Base-by-base conservation (phyloP, 2,888 invertebrate species). In the Caenorhabditis sp. region DNA sequence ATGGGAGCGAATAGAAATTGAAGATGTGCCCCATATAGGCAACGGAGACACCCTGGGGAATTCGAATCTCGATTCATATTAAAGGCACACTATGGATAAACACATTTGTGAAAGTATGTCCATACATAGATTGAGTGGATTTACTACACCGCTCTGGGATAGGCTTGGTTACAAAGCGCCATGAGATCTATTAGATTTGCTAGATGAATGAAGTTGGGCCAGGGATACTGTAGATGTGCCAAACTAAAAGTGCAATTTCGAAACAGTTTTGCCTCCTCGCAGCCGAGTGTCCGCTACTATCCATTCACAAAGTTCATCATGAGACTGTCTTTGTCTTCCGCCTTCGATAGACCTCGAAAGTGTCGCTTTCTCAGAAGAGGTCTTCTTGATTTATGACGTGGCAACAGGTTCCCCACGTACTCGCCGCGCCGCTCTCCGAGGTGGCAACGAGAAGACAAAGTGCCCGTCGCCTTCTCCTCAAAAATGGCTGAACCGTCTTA, bases 111-210 rank as follows among this genome's bases (percentile, higher is more conserved):
- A 45, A 48, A 32, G 35, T 27, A 37, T 32, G 46, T 2, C 24
- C 53, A 46, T 59, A 59, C 59, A 59, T 46, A 56, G 65, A 65
- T 65, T 65, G 65, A 65, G 65, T 65, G 56, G 66, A 66, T 66
- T 66, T 66, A 56, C 55, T 65, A 65, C 65, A 35, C 48, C 39
- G 48, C 22, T 37, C 26, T 46, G 26, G 39, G 46, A 46, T 39
- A 20, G 17, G 32, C 9, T 30, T 32, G 59, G 59, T 48, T 48
- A 53, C 53, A 53, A 50, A 56, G 27, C 41, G n/a, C n/a, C 9
- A 20, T 37, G 20, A 41, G 22, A 24, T n/a, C n/a, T n/a, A n/a
- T n/a, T n/a, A n/a, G n/a, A n/a, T n/a, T n/a, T n/a, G n/a, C n/a
- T n/a, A n/a, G n/a, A n/a, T n/a, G n/a, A n/a, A n/a, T n/a, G n/a